Conservation (phyloP, 1,140 invertebrate species). For the Pseudomyrmex pallidus region DNA sequence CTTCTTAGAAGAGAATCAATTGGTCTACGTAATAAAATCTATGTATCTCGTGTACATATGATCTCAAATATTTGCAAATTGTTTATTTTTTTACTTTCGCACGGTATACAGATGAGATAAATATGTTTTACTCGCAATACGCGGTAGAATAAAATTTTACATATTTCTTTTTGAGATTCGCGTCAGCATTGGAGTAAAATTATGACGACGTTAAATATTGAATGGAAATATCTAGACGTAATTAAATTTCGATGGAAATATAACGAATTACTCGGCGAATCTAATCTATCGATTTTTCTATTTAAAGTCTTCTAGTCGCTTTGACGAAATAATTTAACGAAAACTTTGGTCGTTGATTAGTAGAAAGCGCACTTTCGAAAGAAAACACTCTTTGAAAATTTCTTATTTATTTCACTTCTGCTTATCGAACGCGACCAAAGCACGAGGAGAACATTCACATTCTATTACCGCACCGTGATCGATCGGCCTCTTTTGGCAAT, state of each 20-base stretch:
- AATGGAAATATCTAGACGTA: background rate
- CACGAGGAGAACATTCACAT: conserved; percentile 19
- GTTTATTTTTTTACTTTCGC: background rate
- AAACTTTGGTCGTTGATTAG: background rate
- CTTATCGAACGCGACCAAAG: background rate
- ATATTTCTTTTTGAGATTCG: background rate
- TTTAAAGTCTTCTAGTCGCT: background rate
- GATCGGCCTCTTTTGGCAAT: conserved; percentile 68
- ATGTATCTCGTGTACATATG: too few relatives aligned
- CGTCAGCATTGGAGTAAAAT: background rate
- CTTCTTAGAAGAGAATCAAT: conserved; percentile 35
- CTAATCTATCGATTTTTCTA: conserved; percentile 34
- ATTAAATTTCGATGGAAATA: conserved; percentile 17
- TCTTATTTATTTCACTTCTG: background rate
- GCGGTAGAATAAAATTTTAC: background rate
- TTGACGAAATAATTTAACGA: conserved; percentile 6
- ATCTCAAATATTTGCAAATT: background rate
- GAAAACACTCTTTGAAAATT: background rate
- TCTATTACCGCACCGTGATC: conserved; percentile 62
- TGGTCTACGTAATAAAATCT: background rate
- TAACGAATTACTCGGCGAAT: background rate
- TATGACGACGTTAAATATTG: background rate
- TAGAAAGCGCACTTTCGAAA: background rate
- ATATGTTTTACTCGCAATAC: background rate
- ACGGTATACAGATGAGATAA: background rate